phyloP scores from a whole-genome alignment of 2,797 vertebrate genomes.

The Ispidina picta region DNA sequence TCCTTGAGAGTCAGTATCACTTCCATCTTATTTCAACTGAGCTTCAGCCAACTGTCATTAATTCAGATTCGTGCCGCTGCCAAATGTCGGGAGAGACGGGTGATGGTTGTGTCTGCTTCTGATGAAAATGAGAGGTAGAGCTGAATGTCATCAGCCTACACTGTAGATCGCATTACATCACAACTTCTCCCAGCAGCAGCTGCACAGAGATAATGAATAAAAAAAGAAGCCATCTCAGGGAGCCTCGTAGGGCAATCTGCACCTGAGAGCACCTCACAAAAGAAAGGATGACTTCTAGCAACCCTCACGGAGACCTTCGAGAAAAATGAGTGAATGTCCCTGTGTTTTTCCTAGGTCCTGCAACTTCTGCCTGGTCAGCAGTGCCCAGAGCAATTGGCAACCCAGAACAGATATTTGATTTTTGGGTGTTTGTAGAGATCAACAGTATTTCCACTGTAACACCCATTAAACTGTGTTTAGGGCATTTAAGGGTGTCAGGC shows the following conservation, averaged over 20 bases:
- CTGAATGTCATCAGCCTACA: conserved; percentile 47
- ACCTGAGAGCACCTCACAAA: background rate
- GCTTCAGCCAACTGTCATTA: conserved; percentile 48
- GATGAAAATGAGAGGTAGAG: conserved; percentile 61
- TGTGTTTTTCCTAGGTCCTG: background rate
- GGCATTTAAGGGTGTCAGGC: background rate
- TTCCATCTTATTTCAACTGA: conserved; percentile 47
- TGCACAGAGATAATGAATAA: conserved; percentile 25
- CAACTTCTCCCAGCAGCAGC: conserved; percentile 37
- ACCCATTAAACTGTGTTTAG: background rate
- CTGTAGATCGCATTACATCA: conserved; percentile 13
- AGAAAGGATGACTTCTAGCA: background rate
- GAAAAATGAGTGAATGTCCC: background rate
- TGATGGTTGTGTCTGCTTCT: conserved; percentile 52
- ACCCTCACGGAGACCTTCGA: background rate
- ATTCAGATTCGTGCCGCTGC: conserved; percentile 29
- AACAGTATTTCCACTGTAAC: background rate
- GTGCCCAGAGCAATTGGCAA: background rate
- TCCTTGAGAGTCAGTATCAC: conserved; percentile 40
- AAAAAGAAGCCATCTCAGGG: background rate
- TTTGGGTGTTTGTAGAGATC: background rate
- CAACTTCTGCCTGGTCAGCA: background rate
- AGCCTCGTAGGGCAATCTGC: background rate
- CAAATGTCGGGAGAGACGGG: conserved; percentile 42
- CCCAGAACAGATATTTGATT: background rate